phyloP scores from a whole-genome alignment of 2,113 vertebrate genomes.

The Gymnarchus niloticus region DNA sequence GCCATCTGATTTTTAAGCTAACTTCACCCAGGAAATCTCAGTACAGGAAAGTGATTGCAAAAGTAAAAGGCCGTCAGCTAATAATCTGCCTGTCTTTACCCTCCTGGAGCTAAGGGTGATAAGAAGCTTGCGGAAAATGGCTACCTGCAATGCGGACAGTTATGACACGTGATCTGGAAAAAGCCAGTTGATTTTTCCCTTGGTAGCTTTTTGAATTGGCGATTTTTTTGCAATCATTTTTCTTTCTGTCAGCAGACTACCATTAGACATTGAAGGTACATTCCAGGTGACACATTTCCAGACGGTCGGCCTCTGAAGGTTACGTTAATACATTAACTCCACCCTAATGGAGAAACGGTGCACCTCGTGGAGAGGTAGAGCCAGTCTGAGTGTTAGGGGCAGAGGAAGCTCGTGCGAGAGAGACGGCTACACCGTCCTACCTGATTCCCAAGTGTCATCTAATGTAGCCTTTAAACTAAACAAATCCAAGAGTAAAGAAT shows the following conservation, averaged over 20 bases:
- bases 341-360: neutral
- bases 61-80: conserved; percentile 5
- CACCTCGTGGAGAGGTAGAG: neutral
- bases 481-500: neutral
- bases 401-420: neutral
- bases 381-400: neutral
- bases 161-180: neutral
- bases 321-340: neutral
- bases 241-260: neutral
- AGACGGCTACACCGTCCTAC: neutral
- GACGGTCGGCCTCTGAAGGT: neutral
- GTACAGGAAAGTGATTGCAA: neutral
- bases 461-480: neutral
- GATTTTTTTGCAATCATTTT: neutral
- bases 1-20: neutral
- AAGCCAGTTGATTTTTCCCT: neutral
- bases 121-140: neutral
- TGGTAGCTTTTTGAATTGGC: neutral
- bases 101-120: neutral
- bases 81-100: neutral
- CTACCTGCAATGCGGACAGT: neutral
- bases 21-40: neutral
- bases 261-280: neutral
- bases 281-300: neutral
- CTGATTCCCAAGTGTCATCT: neutral